These are phyloP conservation scores for Sebastes cheni DNA, from an alignment of 2,797 vertebrate species.

Conservation along the genomic window DNA sequence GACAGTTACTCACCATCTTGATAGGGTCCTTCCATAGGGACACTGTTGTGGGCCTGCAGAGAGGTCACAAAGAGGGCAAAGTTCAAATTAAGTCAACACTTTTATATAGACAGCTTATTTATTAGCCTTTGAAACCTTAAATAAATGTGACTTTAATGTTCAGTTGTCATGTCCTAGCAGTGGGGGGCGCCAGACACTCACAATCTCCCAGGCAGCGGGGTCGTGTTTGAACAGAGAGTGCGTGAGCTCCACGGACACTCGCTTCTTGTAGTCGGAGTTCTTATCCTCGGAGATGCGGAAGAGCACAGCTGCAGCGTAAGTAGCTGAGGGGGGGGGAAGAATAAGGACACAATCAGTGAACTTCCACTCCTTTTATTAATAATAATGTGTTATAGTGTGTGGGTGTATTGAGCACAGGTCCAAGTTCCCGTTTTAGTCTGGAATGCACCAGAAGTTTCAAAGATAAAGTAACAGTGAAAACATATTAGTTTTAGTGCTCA, in stretches of 20 bases:
- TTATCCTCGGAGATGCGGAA: conserved; percentile 99
- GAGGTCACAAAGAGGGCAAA: conserved; percentile 35
- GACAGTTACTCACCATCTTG: conserved; percentile 74
- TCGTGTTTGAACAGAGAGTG: conserved; percentile 97
- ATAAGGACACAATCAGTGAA: neutral
- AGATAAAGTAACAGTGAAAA: neutral
- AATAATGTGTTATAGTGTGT: neutral
- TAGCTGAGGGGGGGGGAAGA: conserved; percentile 79
- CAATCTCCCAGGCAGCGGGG: conserved; percentile 91
- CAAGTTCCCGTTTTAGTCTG: neutral
- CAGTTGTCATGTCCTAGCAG: neutral
- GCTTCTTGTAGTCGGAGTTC: conserved; percentile 93
- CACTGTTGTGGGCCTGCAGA: conserved; percentile 77
- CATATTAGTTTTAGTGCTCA: neutral
- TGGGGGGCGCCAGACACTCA: conserved; percentile 75
- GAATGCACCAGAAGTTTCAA: neutral
- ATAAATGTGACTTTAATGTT: neutral
- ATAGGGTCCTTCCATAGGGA: conserved; percentile 67
- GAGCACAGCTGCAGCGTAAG: conserved; percentile 95
- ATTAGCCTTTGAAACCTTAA: neutral
- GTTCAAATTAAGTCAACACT: conserved; percentile 23
- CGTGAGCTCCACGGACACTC: conserved; percentile 95
- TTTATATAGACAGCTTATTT: neutral
- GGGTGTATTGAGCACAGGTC: neutral
- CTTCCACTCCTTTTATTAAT: no score